Evolutionary conservation across 2,888 invertebrate genomes (phyloP), one percentile per base, ranked within the genome.

Genomic region (Ectropis crepuscularia): DNA sequence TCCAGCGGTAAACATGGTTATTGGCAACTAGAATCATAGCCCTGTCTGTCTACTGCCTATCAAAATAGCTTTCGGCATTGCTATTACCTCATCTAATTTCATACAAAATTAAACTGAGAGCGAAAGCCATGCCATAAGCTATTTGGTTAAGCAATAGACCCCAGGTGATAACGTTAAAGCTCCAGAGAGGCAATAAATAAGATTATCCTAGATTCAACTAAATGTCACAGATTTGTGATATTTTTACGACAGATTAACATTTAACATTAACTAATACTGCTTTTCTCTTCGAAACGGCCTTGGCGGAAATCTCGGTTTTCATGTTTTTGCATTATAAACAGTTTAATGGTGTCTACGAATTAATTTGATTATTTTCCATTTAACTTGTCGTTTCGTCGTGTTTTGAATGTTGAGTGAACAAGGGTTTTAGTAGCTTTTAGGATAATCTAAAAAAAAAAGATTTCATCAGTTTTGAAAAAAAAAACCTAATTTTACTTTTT

Each of bases 321-420:
- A 66, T 53, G 54, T 63, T 58, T 60, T 65, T 49, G 58, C 55
- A 63, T 59, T 42, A 57, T 36, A 54, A 65, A 61, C 51, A 16
- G 54, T 54, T 60, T 64, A 61, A 64, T 60, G 53, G 47, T 60
- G 47, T 59, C 53, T 59, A 57, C 61, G 65, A 70, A 69, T 71
- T 70, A 68, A 45, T 73, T 69, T 69, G 68, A 68, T 67, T 67
- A 63, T 71, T 72, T 67, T 57, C 54, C 65, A 62, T 63, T 69
- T 68, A 57, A 45, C 60, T 53, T 54, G 58, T 6, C 59, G 46
- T 63, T 63, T 16, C 72, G 63, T 66, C 69, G 59, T 71, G 67
- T 67, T 67, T 28, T n/a, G 28, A 50, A 46, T 39, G 59, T 69
- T 68, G 63, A 63, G 28, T 51, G 55, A 70, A 54, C 65, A 69